Evolutionary conservation across 1,140 invertebrate species (phyloP).

Genomic region (Druon quercuslanigerum): DNA sequence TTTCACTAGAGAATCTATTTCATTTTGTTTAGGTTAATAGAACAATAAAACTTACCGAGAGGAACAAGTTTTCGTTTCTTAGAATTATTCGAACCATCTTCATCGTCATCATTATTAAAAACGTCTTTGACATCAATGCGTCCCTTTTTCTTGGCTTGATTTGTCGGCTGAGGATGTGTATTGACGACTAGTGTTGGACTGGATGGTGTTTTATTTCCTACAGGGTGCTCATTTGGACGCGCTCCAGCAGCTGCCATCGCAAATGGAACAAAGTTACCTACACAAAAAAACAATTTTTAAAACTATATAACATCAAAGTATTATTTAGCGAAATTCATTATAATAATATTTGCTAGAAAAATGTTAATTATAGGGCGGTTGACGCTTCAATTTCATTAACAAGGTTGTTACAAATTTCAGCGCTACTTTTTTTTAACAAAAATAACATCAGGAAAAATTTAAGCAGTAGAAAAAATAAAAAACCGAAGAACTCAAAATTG

Average conservation of each 20-base stretch:
- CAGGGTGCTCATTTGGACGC: conserved; percentile 61
- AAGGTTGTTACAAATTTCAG: too few relatives aligned
- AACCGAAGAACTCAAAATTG: too few relatives aligned
- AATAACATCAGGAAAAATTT: too few relatives aligned
- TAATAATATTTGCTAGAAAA: not conserved
- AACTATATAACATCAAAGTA: not conserved
- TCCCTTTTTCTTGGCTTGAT: conserved; percentile 79
- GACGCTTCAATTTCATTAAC: too few relatives aligned
- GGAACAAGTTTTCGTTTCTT: conserved; percentile 92
- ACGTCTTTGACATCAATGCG: conserved; percentile 91
- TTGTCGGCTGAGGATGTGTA: conserved; percentile 57
- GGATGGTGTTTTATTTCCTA: conserved; percentile 71
- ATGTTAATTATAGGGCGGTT: not conserved
- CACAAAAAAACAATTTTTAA: conserved; percentile 30
- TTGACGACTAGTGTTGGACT: conserved; percentile 64
- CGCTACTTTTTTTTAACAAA: too few relatives aligned
- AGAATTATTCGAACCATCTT: conserved; percentile 80
- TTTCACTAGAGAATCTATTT: too few relatives aligned
- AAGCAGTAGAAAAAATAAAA: too few relatives aligned
- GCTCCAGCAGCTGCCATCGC: conserved; percentile 68
- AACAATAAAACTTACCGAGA: conserved; percentile 76
- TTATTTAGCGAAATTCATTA: not conserved
- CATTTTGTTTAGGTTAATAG: not conserved
- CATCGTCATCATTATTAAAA: conserved; percentile 93
- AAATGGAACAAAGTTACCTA: conserved; percentile 74